A percentile compares a stretch with the other conserved stretches of the same genome.
These are phyloP conservation scores for Dolichopus griseipennis DNA, from an alignment of 2,888 invertebrate genomes.

Conservation along the genomic window DNA sequence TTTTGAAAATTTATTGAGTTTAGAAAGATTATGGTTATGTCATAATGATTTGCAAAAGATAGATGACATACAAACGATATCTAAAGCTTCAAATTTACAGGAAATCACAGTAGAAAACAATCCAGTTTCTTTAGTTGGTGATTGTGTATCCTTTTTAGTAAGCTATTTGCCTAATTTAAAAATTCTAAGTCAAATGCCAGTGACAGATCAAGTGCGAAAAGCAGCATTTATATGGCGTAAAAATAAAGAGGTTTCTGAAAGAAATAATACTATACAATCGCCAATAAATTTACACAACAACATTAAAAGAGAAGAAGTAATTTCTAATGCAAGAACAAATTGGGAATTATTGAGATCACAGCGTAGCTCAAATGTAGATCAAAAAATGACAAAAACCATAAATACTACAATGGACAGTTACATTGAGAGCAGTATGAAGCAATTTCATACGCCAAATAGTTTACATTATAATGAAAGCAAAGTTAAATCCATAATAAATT, in stretches of 20 bases:
- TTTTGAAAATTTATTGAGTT: slow-evolving; percentile 68
- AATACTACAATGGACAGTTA: neutral
- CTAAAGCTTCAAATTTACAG: slow-evolving; percentile 63
- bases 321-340: slow-evolving; percentile 77
- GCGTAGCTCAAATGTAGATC: slow-evolving; percentile 29
- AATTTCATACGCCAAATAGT: neutral
- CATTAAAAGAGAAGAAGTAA: slow-evolving; percentile 70
- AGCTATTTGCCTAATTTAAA: slow-evolving; percentile 67
- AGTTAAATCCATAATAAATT: neutral
- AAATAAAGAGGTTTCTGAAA: slow-evolving; percentile 61
- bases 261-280: slow-evolving; percentile 37
- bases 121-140: slow-evolving; percentile 70
- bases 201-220: slow-evolving; percentile 67
- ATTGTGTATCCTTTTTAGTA: slow-evolving; percentile 72
- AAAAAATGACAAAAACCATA: slow-evolving; percentile 10
- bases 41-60: slow-evolving; percentile 55
- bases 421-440: neutral
- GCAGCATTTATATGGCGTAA: slow-evolving; percentile 73
- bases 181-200: slow-evolving; percentile 66
- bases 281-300: slow-evolving; percentile 47
- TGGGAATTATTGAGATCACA: slow-evolving; percentile 72
- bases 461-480: neutral
- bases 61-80: slow-evolving; percentile 77
- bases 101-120: slow-evolving; percentile 84
- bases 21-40: slow-evolving; percentile 48